phyloP scores from a whole-genome alignment of 2,797 vertebrate genomes.

The Enteromius trimaculatus region DNA sequence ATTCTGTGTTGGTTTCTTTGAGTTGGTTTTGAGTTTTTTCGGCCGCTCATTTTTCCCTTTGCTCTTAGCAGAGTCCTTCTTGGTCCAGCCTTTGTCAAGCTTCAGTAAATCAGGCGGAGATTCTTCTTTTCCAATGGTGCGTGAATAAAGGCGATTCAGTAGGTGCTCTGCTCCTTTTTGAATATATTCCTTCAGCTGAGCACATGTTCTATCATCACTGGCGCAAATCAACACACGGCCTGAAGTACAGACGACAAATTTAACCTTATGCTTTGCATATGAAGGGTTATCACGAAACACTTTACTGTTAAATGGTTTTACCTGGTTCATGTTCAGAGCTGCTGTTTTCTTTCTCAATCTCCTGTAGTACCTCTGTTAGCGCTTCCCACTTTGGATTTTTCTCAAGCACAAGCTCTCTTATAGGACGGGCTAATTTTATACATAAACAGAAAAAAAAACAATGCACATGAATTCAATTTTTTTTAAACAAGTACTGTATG shows the following conservation, averaged over 20 bases:
- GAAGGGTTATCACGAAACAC: not conserved
- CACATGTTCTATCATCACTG: constrained; percentile 92
- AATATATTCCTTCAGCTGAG: constrained; percentile 90
- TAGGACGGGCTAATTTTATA: constrained; percentile 61
- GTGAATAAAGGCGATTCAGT: constrained; percentile 84
- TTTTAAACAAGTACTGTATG: not conserved
- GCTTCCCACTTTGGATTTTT: constrained; percentile 96
- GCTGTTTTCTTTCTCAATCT: constrained; percentile 92
- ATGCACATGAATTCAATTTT: not conserved
- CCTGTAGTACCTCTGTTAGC: constrained; percentile 88
- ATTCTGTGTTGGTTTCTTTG: constrained; percentile 67
- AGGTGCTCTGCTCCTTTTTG: constrained; percentile 81
- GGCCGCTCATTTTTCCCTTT: constrained; percentile 72
- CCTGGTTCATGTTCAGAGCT: constrained; percentile 83
- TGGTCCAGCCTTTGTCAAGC: constrained; percentile 70
- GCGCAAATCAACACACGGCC: constrained; percentile 94
- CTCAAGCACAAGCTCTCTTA: constrained; percentile 89
- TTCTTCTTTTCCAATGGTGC: constrained; percentile 84
- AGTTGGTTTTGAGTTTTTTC: constrained; percentile 66
- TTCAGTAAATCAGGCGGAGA: constrained; percentile 63
- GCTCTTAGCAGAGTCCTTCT: constrained; percentile 63
- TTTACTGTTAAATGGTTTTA: constrained; percentile 64
- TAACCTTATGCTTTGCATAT: not conserved
- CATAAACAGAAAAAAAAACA: not conserved
- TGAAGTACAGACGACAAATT: constrained; percentile 62